Evolutionary conservation across 2,888 invertebrate genomes (phyloP).

Genomic region (Pogonocherus hispidulus): DNA sequence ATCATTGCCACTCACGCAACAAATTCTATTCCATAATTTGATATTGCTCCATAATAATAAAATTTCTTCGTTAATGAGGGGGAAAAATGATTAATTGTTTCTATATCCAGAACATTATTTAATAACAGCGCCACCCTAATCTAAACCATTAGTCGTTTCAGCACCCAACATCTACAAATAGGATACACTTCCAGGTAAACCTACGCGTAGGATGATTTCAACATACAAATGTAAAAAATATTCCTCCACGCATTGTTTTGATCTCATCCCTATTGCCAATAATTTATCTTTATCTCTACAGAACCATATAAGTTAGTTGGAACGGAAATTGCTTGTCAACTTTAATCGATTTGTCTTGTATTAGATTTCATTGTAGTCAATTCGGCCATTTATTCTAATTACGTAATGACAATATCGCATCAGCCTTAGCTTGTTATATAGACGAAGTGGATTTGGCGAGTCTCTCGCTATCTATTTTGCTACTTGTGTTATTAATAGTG

Average conservation of each 20-base stretch:
- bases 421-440: constrained; percentile 4
- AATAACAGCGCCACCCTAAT: not conserved
- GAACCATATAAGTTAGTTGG: not conserved
- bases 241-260: not conserved
- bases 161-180: not conserved
- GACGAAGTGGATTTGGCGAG: no score
- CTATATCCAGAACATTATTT: not conserved
- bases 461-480: no score
- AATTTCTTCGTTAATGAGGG: not conserved
- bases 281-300: constrained; percentile 16
- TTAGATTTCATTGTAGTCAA: constrained; percentile 7
- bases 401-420: constrained; percentile 40
- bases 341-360: constrained; percentile 15
- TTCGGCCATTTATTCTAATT: constrained; percentile 46
- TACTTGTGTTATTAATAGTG: no score
- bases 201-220: not conserved
- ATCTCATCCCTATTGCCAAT: not conserved
- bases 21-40: not conserved
- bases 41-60: not conserved
- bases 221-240: not conserved
- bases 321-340: constrained; percentile 20
- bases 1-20: no score
- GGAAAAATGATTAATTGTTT: not conserved
- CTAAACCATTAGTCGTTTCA: not conserved
- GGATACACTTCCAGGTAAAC: not conserved